Evolutionary conservation across 2,113 vertebrate species (phyloP).

Genomic region (Nycticebus coucang): DNA sequence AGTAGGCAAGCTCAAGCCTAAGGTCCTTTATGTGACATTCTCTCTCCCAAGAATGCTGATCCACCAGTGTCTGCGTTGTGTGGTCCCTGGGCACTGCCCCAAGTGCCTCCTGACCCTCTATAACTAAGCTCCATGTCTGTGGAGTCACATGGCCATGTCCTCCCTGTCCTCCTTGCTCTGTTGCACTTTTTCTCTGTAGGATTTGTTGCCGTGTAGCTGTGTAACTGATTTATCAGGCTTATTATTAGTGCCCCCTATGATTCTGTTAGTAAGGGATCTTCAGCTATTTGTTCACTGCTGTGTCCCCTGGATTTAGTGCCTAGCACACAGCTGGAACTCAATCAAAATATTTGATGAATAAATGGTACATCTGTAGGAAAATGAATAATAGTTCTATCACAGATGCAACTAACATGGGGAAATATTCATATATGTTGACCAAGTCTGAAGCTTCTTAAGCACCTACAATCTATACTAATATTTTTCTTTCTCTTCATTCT

Average conservation of each 20-base stretch:
- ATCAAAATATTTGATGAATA: neutral
- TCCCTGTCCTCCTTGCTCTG: neutral
- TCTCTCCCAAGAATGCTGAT: neutral
- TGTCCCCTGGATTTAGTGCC: neutral
- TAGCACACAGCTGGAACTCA: neutral
- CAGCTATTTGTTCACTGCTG: neutral
- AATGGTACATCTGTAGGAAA: neutral
- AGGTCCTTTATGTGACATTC: neutral
- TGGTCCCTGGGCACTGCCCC: neutral
- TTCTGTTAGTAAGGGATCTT: neutral
- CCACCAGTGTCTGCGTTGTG: neutral
- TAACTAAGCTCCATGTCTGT: neutral
- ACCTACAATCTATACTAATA: neutral
- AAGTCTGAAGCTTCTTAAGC: neutral
- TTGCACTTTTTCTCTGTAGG: neutral
- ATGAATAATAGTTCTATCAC: neutral
- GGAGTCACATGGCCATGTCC: neutral
- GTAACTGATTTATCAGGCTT: neutral
- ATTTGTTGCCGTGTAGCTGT: neutral
- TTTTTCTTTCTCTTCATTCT: neutral
- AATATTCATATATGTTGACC: neutral
- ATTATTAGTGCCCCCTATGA: too few relatives aligned
- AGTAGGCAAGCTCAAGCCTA: neutral
- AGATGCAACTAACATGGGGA: neutral
- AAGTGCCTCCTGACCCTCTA: neutral